Evolutionary conservation across 1,140 invertebrate genomes (phyloP).

Genomic region (Andrena cerasifolii): DNA sequence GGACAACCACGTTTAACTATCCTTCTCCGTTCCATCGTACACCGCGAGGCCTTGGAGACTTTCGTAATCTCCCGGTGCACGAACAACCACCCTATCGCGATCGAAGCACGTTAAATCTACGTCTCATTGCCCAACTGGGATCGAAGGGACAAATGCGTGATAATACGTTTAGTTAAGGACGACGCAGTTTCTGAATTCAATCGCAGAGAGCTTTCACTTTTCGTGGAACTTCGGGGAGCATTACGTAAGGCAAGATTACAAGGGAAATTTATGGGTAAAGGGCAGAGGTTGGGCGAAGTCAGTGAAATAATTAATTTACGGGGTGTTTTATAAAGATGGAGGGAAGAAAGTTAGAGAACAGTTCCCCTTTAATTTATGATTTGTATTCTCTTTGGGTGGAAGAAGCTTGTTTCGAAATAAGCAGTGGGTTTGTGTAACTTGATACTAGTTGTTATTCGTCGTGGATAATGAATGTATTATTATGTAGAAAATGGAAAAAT

Average conservation of each 20-base stretch:
- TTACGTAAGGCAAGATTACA: neutral
- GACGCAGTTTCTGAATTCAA: neutral
- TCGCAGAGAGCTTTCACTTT: neutral
- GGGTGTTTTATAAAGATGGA: too few relatives aligned
- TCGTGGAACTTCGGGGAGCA: neutral
- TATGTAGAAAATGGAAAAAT: too few relatives aligned
- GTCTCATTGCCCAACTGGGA: neutral
- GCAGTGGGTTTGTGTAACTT: too few relatives aligned
- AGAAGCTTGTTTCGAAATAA: too few relatives aligned
- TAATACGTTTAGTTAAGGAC: neutral
- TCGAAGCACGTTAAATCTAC: too few relatives aligned
- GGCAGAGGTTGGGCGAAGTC: too few relatives aligned
- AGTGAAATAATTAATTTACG: too few relatives aligned
- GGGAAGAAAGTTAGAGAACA: too few relatives aligned
- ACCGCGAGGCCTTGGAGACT: neutral
- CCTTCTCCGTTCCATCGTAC: neutral
- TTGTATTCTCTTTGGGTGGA: too few relatives aligned
- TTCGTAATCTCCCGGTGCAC: neutral
- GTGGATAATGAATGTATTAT: too few relatives aligned
- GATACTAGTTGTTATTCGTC: too few relatives aligned
- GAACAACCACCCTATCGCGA: neutral
- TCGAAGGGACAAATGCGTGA: neutral
- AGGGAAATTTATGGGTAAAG: neutral
- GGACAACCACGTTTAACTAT: conserved; percentile 29
- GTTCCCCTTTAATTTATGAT: too few relatives aligned